Base-by-base conservation (phyloP, 2,888 invertebrate species). In the Acanthococcus lagerstroemiae region DNA sequence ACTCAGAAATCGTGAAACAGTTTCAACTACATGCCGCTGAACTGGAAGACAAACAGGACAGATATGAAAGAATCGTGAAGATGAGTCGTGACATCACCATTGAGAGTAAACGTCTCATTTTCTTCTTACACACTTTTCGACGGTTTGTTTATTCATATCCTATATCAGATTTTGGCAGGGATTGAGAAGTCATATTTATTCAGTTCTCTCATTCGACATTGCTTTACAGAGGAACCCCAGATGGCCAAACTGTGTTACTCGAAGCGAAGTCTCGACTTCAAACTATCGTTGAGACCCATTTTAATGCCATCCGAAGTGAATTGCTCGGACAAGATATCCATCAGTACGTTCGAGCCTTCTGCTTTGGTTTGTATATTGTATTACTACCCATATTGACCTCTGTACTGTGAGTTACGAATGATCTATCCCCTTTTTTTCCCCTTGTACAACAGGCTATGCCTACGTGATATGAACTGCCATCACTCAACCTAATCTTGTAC, bases 101-200 rank as follows among this genome's bases (percentile, higher is more conserved):
- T 70, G 91, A 93, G 73, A 90, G 92, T 76, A 95, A 95, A 74
- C 79, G 92, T 68, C 86, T 90, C 4, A 95, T 94, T 71, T 94
- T 92, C 75, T 76, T 89, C 12, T 77, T 95, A 21, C 94, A 94
- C 75, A 86, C 88, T 30, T 79, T 85, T 58, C 82, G 83, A 65
- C 78, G 79, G 83, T 83, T 65, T 24, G 21, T 63, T 26, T 44
- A 26, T 37, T 22, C 22, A 50, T 25, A 2, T n/a, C n/a, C n/a
- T n/a, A n/a, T n/a, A n/a, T 30, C 27, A 56, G 22, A 17, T 3
- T 56, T 3, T 6, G 15, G 3, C 4, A 15, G 0, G 30, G 19
- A 17, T 37, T 21, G 45, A 25, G 17, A 58, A 25, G 12, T 9
- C 46, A 46, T 9, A 7, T 17, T 15, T 48, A 6, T 6, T 6